Base-by-base conservation (phyloP, 53 echinoderm and acorn worm genomes). In the Holothuria leucospilota region DNA sequence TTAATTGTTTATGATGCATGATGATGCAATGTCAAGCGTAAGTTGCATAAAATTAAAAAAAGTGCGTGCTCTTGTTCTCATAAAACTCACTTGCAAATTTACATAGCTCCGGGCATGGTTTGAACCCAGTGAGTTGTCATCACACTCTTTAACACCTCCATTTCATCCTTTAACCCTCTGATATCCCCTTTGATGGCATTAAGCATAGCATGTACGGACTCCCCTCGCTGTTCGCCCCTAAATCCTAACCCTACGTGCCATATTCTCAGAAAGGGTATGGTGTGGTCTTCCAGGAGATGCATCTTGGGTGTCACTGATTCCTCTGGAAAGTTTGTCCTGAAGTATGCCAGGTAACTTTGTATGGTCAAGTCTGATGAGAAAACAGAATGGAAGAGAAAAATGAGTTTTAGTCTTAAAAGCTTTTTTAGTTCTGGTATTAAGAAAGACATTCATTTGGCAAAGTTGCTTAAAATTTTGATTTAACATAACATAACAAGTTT, bases 261-360 rank as follows among this genome's bases (percentile, higher is more conserved):
- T 30, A 14, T 39, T 53, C 51, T 59, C 10, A 91, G 78, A 49
- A 79, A 82, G 24, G 84, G 85, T 11, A 91, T 49, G 1, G 61
- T 77, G 63, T 91, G 88, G 34, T 63, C 52, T 84, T 91, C 88
- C 23, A 85, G 34, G 16, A 88, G 29, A 60, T 85, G 91, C 70
- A 91, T 84, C 53, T 88, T 91, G 2, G 62, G 71, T 13, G 72
- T 59, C 10, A 85, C 69, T 38, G 30, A 20, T 34, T 66, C 78
- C 4, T 29, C 0, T 4, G 90, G 90, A 18, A 90, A 85, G 2
- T 13, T 49, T 30, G 49, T 15, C 15, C 90, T 70, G 28, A 52
- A 84, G 27, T 71, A 71, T 20, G 20, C 49, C 65, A 87, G 34
- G 62, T 78, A 78, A 34, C 82, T 63, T 82, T 38, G 62, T 30